phyloP scores from a whole-genome alignment of 2,888 invertebrate genomes.

The Tachina lurida region DNA sequence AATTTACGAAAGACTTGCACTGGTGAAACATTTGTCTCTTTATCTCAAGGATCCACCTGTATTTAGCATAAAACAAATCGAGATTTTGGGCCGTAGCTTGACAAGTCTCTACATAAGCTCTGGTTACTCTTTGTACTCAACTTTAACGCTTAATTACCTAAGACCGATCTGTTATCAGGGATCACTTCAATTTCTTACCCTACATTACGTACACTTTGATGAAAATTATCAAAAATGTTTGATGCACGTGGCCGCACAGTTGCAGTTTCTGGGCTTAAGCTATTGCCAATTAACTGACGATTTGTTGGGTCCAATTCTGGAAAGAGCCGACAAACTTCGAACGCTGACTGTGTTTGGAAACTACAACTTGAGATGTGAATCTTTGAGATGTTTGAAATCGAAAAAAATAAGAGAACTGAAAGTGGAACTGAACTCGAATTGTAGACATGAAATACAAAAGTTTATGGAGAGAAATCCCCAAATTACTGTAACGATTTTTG shows the following conservation, averaged over 20 bases:
- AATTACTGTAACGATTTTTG: conserved; percentile 33
- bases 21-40: conserved; percentile 59
- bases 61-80: conserved; percentile 57
- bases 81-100: conserved; percentile 66
- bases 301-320: conserved; percentile 61
- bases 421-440: conserved; percentile 65
- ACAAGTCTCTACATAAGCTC: conserved; percentile 62
- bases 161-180: conserved; percentile 61
- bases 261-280: conserved; percentile 62
- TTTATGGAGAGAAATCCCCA: conserved; percentile 44
- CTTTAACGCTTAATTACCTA: conserved; percentile 49
- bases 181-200: conserved; percentile 42
- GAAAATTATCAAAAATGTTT: conserved; percentile 51
- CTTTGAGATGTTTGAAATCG: conserved; percentile 45
- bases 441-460: conserved; percentile 52
- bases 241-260: conserved; percentile 39
- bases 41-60: conserved; percentile 60
- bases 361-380: conserved; percentile 63
- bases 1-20: conserved; percentile 60
- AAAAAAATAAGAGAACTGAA: conserved; percentile 48
- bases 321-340: conserved; percentile 50
- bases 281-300: conserved; percentile 70
- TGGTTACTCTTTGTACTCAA: conserved; percentile 63
- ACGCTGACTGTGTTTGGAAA: conserved; percentile 67
- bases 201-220: conserved; percentile 69